Conservation (phyloP, 2,113 vertebrate genomes). For the Stictonetta naevosa region DNA sequence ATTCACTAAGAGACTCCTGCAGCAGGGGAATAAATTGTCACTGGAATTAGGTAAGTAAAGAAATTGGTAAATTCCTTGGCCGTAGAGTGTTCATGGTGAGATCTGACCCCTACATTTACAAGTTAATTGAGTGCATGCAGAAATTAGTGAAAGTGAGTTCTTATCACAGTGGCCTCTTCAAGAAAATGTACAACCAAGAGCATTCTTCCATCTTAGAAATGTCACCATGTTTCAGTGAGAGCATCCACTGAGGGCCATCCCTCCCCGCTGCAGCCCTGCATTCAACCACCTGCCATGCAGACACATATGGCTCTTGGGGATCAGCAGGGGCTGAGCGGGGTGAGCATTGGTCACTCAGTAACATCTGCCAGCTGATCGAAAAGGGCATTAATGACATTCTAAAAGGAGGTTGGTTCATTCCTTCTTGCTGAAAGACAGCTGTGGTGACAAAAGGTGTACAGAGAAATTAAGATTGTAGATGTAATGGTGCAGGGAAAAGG, state of each 20-base stretch:
- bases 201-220: background rate
- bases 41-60: background rate
- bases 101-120: background rate
- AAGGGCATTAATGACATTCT: conserved; percentile 32
- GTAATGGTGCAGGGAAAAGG: background rate
- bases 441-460: background rate
- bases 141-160: background rate
- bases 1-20: background rate
- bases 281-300: background rate
- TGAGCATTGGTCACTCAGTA: rapidly evolving
- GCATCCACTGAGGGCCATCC: rapidly evolving
- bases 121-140: background rate
- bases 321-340: background rate
- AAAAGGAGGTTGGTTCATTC: background rate
- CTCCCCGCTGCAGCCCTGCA: background rate
- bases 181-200: background rate
- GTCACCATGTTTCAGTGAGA: background rate
- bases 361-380: conserved; percentile 12
- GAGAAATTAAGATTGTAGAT: background rate
- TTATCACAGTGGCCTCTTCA: background rate
- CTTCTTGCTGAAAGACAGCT: background rate
- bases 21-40: background rate
- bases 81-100: background rate
- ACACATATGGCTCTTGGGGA: background rate
- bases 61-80: background rate